Base-by-base conservation (phyloP, 2,113 vertebrate genomes). In the Perccottus glenii region DNA sequence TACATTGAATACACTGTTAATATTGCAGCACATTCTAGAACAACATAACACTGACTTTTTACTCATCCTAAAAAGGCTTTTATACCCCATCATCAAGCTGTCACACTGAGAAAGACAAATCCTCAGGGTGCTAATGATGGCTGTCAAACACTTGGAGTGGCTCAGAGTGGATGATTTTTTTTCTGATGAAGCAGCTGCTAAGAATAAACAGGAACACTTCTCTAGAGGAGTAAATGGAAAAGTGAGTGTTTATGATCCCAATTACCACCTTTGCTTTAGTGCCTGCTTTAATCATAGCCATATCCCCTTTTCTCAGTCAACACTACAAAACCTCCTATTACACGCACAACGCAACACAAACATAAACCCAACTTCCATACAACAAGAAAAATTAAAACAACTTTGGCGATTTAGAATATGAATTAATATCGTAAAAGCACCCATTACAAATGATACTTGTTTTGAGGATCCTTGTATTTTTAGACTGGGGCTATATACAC, bases 161-260 rank as follows among this genome's bases (percentile, higher is more conserved):
- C 42, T 72, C 51, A 1, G 53, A 59, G 19, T 51, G 62, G 61
- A 63, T 57, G 74, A 73, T 70, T 40, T 63, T 65, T 46, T 73
- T 81, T 73, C 60, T 76, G 80, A 87, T 80, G 67, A 70, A 81
- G 73, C 47, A 32, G 50, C 67, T 33, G 36, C 70, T 75, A 60
- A 50, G 68, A 86, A 78, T 74, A 78, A 90, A 87, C 83, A 77
- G 33, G 58, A 81, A 74, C 36, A 63, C 87, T 86, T 90, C 88
- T 86, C 87, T 84, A 86, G 64, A 85, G 82, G 81, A 75, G 49
- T 85, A 84, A 87, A 88, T 81, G 77, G 86, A 87, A 88, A 89
- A 88, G 88, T 87, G 85, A 90, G 90, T 91, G 89, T 91, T 91
- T 91, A 90, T 85, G 85, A 90, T 87, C 79, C 69, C 81, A 91